These are phyloP conservation scores for Anastatus disparis DNA, from an alignment of 1,140 invertebrate genomes.

Conservation along the genomic window DNA sequence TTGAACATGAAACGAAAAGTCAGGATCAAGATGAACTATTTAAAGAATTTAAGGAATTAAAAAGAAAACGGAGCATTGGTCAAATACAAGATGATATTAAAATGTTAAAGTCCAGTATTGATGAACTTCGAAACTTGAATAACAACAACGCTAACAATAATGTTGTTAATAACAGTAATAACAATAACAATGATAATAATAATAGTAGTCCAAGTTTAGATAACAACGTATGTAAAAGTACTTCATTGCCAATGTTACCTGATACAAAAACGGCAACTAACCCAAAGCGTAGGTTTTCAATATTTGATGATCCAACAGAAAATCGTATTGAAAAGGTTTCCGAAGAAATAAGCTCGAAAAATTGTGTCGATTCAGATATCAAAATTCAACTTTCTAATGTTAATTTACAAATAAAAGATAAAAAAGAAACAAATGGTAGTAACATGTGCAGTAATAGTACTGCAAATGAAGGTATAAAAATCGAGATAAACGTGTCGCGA, in stretches of 20 bases:
- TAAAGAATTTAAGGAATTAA: conserved; percentile 46
- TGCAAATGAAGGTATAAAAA: conserved; percentile 56
- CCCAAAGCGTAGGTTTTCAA: neutral
- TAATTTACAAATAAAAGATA: conserved; percentile 52
- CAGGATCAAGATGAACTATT: conserved; percentile 40
- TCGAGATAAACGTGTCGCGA: conserved; percentile 49
- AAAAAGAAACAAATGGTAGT: conserved; percentile 38
- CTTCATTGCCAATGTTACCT: conserved; percentile 31
- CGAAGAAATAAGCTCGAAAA: conserved; percentile 20
- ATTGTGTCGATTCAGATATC: conserved; percentile 49
- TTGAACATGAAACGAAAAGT: conserved; percentile 39
- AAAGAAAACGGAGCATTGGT: conserved; percentile 49
- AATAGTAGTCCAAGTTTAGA: neutral
- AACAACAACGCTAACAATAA: neutral
- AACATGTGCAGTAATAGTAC: conserved; percentile 10
- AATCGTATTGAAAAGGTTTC: neutral
- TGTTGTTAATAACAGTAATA: neutral
- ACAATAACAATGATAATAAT: conserved; percentile 1
- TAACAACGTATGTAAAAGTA: neutral
- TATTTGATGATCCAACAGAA: conserved; percentile 17
- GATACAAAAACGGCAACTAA: conserved; percentile 2
- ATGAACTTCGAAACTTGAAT: conserved; percentile 13
- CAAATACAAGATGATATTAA: conserved; percentile 40
- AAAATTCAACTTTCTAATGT: conserved; percentile 58
- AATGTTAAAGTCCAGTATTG: conserved; percentile 19